Conservation (phyloP, 2,797 vertebrate genomes). For the Tapera naevia region DNA sequence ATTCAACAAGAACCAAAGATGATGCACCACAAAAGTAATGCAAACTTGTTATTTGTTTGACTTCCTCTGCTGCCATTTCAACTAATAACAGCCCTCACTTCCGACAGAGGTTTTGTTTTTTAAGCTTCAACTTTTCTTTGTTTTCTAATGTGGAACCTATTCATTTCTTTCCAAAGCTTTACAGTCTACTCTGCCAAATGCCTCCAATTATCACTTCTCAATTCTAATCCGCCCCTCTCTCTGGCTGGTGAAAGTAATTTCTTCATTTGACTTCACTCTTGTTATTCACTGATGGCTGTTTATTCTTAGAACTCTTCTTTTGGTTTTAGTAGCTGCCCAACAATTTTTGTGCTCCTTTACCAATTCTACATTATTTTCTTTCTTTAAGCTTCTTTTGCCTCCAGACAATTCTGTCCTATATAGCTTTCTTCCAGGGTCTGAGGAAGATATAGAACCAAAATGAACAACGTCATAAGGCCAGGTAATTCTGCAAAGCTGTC, state of each 20-base stretch:
- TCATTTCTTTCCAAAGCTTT: constrained; percentile 29
- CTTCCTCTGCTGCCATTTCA: background rate
- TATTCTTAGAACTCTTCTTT: constrained; percentile 30
- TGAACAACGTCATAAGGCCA: background rate
- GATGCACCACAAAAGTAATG: background rate
- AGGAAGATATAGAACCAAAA: background rate
- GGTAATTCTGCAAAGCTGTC: background rate
- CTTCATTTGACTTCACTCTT: constrained; percentile 4
- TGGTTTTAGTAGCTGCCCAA: background rate
- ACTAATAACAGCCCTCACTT: constrained; percentile 34
- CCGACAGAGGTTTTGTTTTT: constrained; percentile 4
- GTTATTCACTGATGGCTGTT: constrained; percentile 17
- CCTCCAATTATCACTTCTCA: constrained; percentile 36
- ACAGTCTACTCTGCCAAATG: constrained; percentile 22
- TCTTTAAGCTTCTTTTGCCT: background rate
- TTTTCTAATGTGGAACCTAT: constrained; percentile 28
- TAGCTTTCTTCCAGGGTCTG: background rate
- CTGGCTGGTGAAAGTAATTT: constrained; percentile 10
- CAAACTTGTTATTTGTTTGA: constrained; percentile 59
- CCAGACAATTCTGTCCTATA: background rate
- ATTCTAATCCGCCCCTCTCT: background rate
- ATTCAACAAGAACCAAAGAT: background rate
- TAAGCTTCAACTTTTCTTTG: background rate
- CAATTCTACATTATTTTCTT: background rate
- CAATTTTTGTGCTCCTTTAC: background rate